Conservation (phyloP, 1,140 invertebrate species). For the Bombus vancouverensis region DNA sequence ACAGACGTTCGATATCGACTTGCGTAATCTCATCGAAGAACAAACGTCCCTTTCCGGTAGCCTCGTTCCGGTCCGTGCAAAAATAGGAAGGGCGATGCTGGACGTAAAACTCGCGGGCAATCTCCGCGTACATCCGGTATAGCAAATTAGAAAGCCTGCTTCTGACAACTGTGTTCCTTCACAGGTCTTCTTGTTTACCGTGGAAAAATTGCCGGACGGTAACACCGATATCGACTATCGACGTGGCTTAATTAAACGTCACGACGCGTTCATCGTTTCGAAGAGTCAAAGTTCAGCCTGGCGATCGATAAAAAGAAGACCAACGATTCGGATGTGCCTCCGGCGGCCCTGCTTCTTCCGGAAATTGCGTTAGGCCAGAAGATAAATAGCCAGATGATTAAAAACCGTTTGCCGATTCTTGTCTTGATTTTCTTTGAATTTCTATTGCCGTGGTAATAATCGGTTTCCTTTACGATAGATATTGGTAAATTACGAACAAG, state of each 20-base stretch:
- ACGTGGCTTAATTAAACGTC: conserved; percentile 46
- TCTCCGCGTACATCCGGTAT: background rate
- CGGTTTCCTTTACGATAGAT: background rate
- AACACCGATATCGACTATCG: conserved; percentile 18
- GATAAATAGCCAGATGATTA: background rate
- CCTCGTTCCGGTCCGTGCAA: background rate
- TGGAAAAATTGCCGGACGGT: conserved; percentile 1
- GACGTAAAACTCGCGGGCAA: background rate
- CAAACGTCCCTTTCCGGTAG: background rate
- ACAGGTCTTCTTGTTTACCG: background rate
- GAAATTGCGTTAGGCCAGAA: background rate
- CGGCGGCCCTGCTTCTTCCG: background rate
- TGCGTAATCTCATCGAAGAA: background rate
- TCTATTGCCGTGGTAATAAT: background rate
- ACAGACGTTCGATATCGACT: conserved; percentile 14
- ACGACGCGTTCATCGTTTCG: background rate
- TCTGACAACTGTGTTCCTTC: conserved; percentile 2
- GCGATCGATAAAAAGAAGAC: conserved; percentile 19
- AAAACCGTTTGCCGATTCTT: background rate
- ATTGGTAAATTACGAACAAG: too few relatives aligned
- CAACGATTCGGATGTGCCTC: conserved; percentile 13
- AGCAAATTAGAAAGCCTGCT: conserved; percentile 6
- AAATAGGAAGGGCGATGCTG: background rate
- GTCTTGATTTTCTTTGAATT: background rate
- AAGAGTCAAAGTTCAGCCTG: conserved; percentile 27